phyloP scores from a whole-genome alignment of 92 coral and sea anemone species.

The Anthopleura xanthogrammica region DNA sequence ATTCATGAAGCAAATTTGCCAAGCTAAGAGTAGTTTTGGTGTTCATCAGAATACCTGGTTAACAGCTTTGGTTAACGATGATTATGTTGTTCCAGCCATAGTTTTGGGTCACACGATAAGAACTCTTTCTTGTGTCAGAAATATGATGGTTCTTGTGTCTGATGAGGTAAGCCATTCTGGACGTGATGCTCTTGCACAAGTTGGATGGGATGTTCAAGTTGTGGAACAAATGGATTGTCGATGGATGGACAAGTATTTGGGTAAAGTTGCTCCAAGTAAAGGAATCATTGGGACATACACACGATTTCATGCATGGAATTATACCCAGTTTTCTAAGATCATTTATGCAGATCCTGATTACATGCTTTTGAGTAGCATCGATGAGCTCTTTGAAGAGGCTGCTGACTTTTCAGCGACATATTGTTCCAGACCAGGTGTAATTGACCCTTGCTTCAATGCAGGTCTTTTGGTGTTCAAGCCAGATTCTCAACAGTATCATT shows the following conservation, averaged over 20 bases:
- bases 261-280: constrained; percentile 23
- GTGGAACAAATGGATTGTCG: constrained; percentile 74
- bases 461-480: constrained; percentile 70
- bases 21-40: constrained; percentile 7
- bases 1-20: constrained; percentile 47
- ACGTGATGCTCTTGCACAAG: constrained; percentile 40
- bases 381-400: constrained; percentile 65
- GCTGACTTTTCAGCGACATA: constrained; percentile 61
- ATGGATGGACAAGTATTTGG: constrained; percentile 66
- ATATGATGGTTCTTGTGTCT: constrained; percentile 48
- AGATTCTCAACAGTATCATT: constrained; percentile 21
- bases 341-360: constrained; percentile 71
- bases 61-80: constrained; percentile 59
- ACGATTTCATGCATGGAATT: constrained; percentile 79
- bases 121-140: constrained; percentile 57
- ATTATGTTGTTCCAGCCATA: constrained; percentile 48
- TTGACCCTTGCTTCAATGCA: constrained; percentile 81
- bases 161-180: constrained; percentile 33
- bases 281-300: constrained; percentile 82
- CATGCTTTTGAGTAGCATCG: constrained; percentile 65
- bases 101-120: constrained; percentile 59
- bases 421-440: constrained; percentile 64
- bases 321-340: constrained; percentile 65
- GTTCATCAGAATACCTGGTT: constrained; percentile 55
- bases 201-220: constrained; percentile 58